Base-by-base conservation (phyloP, 1,140 invertebrate species). In the Meloidogyne chitwoodi region DNA sequence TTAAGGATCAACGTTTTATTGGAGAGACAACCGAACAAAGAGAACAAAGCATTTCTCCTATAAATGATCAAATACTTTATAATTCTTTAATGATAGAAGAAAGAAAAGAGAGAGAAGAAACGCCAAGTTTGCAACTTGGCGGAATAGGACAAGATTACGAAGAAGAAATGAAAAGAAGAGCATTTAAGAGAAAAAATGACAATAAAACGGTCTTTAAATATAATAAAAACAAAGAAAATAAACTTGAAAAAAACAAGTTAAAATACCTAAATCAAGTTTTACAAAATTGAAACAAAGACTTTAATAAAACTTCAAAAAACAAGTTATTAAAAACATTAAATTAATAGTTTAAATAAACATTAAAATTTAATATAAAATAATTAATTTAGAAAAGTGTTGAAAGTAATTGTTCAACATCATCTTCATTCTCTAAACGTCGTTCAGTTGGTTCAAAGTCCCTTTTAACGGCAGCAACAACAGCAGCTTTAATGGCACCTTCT, bases 401-500 rank as follows among this genome's bases (percentile, higher is more conserved):
- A 5, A 56, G 48, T 56, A 19, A 2, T 19, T n/a, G 19, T 56
- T 56, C 48, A 6, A 22, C 70, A 0, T 62, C 22, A 8, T 19
- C 41, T 24, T 41, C 22, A 16, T 29, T 24, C 10, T 27, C 26
- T 26, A 38, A 64, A 26, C 70, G 70, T 62, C 70, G 70, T n/a
- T 12, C 70, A 5, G 41, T 3, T 24, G 56, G 24, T 11, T 56
- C 48, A n/a, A 73, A 73, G 61, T 26, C 27, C 11, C n/a, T 64
- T 24, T 63, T 73, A 24, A 63, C 70, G 0, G 70, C 70, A 22
- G 70, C 56, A 24, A 64, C 70, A 34, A 27, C 70, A 14, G 70
- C 70, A 22, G 70, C 70, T 6, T 64, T 73, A 14, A 56, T 73
- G 70, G 70, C 56, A 4, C 70, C 70, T 11, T 73, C 70, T n/a